Conservation (phyloP, 2,888 invertebrate species). For the Protophormia terraenovae region DNA sequence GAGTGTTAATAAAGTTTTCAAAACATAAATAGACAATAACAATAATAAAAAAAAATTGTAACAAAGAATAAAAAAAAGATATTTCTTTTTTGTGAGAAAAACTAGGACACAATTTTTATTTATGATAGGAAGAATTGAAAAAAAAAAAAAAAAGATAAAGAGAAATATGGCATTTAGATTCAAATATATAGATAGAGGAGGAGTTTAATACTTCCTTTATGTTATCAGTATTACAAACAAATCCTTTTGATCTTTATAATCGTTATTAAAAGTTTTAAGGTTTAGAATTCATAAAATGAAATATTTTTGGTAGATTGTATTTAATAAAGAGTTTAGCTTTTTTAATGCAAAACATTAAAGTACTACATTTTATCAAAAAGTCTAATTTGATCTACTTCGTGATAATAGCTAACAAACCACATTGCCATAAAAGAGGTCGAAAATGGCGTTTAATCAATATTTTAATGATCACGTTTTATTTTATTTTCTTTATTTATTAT, state of each 20-base stretch:
- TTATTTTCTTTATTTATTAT: too few relatives aligned
- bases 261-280: too few relatives aligned
- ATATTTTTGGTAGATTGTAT: too few relatives aligned
- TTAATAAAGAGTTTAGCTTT: too few relatives aligned
- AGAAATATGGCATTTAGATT: conserved; percentile 16
- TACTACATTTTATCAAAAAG: too few relatives aligned
- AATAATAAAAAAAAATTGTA: background rate
- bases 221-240: background rate
- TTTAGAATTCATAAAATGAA: too few relatives aligned
- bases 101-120: conserved; percentile 39
- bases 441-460: too few relatives aligned
- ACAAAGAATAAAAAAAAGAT: background rate
- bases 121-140: background rate
- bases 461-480: too few relatives aligned
- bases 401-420: too few relatives aligned
- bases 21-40: conserved; percentile 51
- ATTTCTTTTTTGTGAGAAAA: background rate
- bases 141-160: background rate
- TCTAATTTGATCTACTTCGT: too few relatives aligned
- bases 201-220: background rate
- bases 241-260: background rate
- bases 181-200: background rate
- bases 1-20: conserved; percentile 43
- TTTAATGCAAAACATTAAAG: too few relatives aligned
- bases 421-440: too few relatives aligned